These are phyloP conservation scores for Notothenia coriiceps DNA, from an alignment of 2,113 vertebrate species.

Conservation along the genomic window DNA sequence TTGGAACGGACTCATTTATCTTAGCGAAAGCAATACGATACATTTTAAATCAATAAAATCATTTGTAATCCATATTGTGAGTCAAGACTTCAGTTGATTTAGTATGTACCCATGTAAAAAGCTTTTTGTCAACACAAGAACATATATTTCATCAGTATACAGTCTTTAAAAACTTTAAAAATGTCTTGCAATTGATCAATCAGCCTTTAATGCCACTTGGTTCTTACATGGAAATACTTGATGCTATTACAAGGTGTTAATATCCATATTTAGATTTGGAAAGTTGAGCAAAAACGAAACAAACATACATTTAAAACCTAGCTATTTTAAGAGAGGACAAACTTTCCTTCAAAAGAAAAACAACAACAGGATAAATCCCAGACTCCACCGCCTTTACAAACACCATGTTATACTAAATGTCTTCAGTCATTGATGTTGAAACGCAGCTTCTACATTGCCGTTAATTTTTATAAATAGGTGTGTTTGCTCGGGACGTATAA, in stretches of 20 bases:
- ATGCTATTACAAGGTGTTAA: not conserved
- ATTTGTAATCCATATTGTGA: too few relatives aligned
- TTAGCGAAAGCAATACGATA: too few relatives aligned
- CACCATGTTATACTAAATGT: not conserved
- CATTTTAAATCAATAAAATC: too few relatives aligned
- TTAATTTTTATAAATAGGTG: conserved; percentile 7
- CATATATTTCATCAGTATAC: too few relatives aligned
- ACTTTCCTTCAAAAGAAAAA: not conserved
- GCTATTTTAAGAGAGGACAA: not conserved
- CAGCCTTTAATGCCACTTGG: not conserved
- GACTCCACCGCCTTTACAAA: not conserved
- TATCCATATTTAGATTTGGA: not conserved
- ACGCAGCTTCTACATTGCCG: not conserved
- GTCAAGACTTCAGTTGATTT: too few relatives aligned
- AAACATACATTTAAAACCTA: not conserved
- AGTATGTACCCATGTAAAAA: too few relatives aligned
- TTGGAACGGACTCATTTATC: too few relatives aligned
- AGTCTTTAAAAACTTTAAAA: too few relatives aligned
- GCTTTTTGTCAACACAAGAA: too few relatives aligned
- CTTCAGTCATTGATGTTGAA: not conserved
- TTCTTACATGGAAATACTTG: not conserved
- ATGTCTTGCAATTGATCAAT: not conserved
- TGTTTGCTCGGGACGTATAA: conserved; percentile 22
- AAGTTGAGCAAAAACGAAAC: not conserved
- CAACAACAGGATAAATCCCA: too few relatives aligned